Base-by-base conservation (phyloP, 2,113 vertebrate genomes). In the Nothocercus nigrocapillus region DNA sequence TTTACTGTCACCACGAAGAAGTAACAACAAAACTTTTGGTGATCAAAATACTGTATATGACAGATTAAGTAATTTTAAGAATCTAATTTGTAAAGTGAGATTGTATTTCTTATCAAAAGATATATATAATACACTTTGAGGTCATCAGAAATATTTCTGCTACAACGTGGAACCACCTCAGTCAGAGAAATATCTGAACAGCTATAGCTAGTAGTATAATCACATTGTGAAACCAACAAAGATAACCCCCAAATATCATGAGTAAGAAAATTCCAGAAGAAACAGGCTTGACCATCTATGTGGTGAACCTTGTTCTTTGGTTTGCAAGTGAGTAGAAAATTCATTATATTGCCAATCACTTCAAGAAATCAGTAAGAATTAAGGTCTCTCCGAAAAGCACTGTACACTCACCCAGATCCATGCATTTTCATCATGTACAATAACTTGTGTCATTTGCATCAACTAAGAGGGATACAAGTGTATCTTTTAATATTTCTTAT, bases 141-240 rank as follows among this genome's bases (percentile, higher is more conserved):
- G 61, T n/a, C 15, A 19, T 24, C 63, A 70, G 2, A 79, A 59
- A 0, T 28, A 1, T 42, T 90, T 70, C 32, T 70, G 19, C 16
- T 44, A 36, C 7, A 44, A 7, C 25, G 38, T 24, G 20, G 18
- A 21, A 3, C 7, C 6, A 69, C 36, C 64, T 59, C 8, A n/a
- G 13, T 44, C 58, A 67, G 20, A 27, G 82, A 47, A 82, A 6
- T 40, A 7, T 30, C 40, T 62, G 7, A 21, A 69, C 51, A 24
- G 4, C 36, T 47, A 9, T 2, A 78, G 5, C 11, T 53, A 74
- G 62, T 1, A 1, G 13, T 5, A 28, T 4, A 2, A 58, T 19
- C 47, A 70, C 18, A 6, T 0, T 82, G 9, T 7, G 19, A 62
- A 92, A 62, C 47, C 6, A 66, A 27, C 7, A 70, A 78, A 74